phyloP scores from a whole-genome alignment of 2,797 vertebrate species.

The Lindbergichthys nudifrons region DNA sequence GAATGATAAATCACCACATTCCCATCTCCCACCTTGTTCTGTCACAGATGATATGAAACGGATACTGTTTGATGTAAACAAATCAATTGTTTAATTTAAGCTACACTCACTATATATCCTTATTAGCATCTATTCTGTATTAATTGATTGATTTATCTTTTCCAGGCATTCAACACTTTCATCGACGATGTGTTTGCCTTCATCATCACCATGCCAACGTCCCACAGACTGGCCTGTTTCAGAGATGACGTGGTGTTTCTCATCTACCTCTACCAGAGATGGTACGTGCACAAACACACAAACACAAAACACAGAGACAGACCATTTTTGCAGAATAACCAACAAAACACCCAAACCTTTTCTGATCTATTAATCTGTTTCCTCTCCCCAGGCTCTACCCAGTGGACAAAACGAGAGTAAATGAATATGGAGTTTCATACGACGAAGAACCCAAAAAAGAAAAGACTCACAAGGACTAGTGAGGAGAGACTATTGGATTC shows the following conservation, averaged over 20 bases:
- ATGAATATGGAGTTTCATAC: slow-evolving; percentile 95
- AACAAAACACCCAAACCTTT: neutral
- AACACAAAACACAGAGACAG: slow-evolving; percentile 31
- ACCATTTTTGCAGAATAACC: neutral
- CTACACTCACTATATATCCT: neutral
- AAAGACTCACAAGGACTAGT: slow-evolving; percentile 89
- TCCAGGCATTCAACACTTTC: slow-evolving; percentile 98
- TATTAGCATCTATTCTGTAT: too few species aligned
- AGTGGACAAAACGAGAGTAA: slow-evolving; percentile 96
- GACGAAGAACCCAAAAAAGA: slow-evolving; percentile 87
- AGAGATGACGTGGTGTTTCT: slow-evolving; percentile 97
- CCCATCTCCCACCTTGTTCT: neutral
- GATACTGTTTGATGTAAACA: neutral
- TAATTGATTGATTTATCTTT: slow-evolving; percentile 13
- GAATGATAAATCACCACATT: neutral
- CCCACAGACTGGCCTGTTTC: slow-evolving; percentile 98
- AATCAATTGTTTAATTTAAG: neutral
- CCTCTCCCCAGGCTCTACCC: slow-evolving; percentile 94
- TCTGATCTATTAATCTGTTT: neutral
- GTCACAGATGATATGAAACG: neutral
- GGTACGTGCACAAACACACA: slow-evolving; percentile 79
- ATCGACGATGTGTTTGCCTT: slow-evolving; percentile 99
- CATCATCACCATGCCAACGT: slow-evolving; percentile 99
- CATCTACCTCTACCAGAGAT: slow-evolving; percentile 98
- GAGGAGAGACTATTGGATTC: slow-evolving; percentile 13